phyloP scores from a whole-genome alignment of 2,888 invertebrate species.

The Drosophila gaucha region DNA sequence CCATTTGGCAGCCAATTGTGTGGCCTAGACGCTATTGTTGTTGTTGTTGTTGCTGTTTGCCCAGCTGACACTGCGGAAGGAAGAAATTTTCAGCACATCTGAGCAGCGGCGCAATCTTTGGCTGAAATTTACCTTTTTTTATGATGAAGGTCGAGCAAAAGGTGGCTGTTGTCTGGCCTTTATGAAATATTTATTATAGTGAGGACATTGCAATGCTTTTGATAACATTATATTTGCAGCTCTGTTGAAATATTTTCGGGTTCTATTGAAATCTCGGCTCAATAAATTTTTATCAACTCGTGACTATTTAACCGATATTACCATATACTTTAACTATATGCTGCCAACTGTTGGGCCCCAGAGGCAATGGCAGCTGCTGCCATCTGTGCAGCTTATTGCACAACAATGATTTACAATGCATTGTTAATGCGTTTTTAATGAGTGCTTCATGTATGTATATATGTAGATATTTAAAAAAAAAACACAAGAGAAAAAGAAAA shows the following conservation, averaged over 20 bases:
- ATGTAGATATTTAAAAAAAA: background rate
- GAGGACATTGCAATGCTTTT: conserved; percentile 23
- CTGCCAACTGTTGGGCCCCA: conserved; percentile 12
- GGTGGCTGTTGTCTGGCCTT: conserved; percentile 43
- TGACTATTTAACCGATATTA: too few species aligned
- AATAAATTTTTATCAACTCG: background rate
- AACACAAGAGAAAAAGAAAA: too few species aligned
- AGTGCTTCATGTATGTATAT: conserved; percentile 44
- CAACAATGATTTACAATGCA: conserved; percentile 68
- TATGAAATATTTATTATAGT: conserved; percentile 56
- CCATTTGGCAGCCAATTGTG: conserved; percentile 75
- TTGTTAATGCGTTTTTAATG: conserved; percentile 77
- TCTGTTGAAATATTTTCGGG: background rate
- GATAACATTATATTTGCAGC: conserved; percentile 17
- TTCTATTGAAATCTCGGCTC: background rate
- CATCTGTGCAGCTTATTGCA: conserved; percentile 48
- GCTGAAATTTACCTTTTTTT: conserved; percentile 51
- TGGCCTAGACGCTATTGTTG: conserved; percentile 49
- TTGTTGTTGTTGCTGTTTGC: too few species aligned
- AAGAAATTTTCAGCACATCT: conserved; percentile 73
- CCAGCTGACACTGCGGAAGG: conserved; percentile 63
- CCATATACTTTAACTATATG: background rate
- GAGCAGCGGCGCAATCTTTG: conserved; percentile 49
- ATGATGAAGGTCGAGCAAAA: conserved; percentile 53
- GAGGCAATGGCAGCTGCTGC: conserved; percentile 11